Conservation (phyloP, 2,797 vertebrate species). For the Tarsius wallacei region DNA sequence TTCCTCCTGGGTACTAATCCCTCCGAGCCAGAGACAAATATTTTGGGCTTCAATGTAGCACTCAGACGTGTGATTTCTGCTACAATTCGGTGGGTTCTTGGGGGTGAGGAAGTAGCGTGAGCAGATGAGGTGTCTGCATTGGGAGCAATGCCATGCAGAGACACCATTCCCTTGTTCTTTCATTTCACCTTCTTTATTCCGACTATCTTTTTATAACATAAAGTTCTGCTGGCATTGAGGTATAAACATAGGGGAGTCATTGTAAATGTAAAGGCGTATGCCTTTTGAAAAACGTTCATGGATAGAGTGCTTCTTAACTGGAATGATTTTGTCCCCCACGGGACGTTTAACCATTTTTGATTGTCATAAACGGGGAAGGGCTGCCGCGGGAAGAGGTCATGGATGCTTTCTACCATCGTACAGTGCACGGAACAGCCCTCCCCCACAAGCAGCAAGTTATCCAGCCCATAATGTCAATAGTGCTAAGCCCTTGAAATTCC, state of each 20-base stretch:
- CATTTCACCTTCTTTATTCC: constrained; percentile 56
- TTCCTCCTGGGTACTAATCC: background rate
- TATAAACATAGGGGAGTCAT: background rate
- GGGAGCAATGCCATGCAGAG: background rate
- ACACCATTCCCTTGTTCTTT: background rate
- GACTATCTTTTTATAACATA: constrained; percentile 47
- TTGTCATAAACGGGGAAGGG: background rate
- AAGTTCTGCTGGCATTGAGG: constrained; percentile 47
- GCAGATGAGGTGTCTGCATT: background rate
- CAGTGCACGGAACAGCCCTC: no score
- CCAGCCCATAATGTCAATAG: background rate
- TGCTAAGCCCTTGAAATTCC: background rate
- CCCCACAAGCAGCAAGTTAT: background rate
- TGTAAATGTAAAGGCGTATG: constrained; percentile 26
- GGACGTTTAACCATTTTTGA: background rate
- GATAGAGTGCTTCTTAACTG: background rate
- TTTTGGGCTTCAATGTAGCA: no score
- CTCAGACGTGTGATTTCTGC: background rate
- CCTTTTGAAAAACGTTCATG: background rate
- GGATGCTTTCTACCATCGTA: background rate
- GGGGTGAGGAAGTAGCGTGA: background rate
- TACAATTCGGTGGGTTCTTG: background rate
- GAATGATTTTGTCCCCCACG: background rate
- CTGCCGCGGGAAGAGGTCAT: background rate
- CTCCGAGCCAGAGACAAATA: background rate